Percentiles rank a stretch among this genome's conserved stretches.
These are phyloP conservation scores for Seriola dumerili DNA, from an alignment of 2,113 vertebrate species.

Conservation along the genomic window DNA sequence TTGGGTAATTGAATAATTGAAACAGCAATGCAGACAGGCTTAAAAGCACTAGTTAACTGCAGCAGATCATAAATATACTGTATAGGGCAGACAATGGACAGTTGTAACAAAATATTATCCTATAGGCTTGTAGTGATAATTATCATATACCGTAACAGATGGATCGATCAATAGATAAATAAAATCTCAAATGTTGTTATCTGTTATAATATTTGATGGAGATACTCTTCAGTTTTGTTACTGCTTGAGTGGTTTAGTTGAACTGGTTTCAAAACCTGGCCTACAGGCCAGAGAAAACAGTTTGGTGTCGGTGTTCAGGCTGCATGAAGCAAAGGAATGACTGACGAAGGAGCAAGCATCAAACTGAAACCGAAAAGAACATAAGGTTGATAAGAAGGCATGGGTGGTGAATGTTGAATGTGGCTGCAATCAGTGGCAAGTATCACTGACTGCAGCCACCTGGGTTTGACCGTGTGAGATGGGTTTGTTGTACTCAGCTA, in stretches of 20 bases:
- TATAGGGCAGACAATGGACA: neutral
- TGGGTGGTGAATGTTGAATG: neutral
- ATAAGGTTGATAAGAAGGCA: neutral
- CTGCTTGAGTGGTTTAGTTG: slow-evolving; percentile 6
- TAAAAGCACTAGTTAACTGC: too few species aligned
- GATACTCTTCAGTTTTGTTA: neutral
- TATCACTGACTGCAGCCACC: neutral
- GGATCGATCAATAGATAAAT: too few species aligned
- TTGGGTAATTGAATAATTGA: too few species aligned
- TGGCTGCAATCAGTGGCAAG: neutral
- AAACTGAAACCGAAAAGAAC: slow-evolving; percentile 20
- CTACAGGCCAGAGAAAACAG: neutral
- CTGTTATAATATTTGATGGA: neutral
- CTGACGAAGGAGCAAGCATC: slow-evolving; percentile 13
- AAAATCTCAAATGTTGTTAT: neutral
- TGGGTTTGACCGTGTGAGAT: neutral
- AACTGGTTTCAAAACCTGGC: neutral
- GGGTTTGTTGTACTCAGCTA: neutral
- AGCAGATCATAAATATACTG: too few species aligned
- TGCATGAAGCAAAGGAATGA: slow-evolving; percentile 6
- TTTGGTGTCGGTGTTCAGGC: slow-evolving; percentile 18
- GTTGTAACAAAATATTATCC: neutral
- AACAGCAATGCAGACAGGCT: too few species aligned
- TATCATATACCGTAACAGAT: too few species aligned
- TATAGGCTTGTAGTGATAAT: too few species aligned